Evolutionary conservation across 1,140 invertebrate species (phyloP), one percentile per base, ranked within the genome.

Genomic region (Eubasilissa regina): DNA sequence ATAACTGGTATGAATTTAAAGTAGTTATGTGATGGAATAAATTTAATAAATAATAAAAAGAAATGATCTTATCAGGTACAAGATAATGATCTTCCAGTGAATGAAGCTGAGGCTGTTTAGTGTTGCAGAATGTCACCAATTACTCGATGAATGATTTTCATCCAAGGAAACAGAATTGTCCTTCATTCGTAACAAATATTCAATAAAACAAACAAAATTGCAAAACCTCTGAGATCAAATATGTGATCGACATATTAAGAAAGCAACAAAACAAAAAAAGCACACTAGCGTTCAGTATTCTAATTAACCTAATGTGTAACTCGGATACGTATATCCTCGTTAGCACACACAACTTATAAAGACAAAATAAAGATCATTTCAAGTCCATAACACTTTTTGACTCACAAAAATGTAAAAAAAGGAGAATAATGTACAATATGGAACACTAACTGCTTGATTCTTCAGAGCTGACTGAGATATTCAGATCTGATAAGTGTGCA

Each of bases 181-280:
- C 53, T 76, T 62, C 60, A 76, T 76, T 60, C 60, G 12, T 56
- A 47, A 76, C 55, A 62, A 64, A 60, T 64, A 76, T 76, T 76
- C 44, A 48, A 76, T 60, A 76, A 76, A 76, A 48, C 25, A n/a
- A n/a, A n/a, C n/a, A 79, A 77, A 77, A 79, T 75, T 82, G 79
- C 78, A 80, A 77, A 82, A 82, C 77, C 80, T 81, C 80, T 80
- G 81, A 82, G 81, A 82, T 82, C 81, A 80, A 80, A 78, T 79
- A 66, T 78, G 77, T 73, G 78, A 80, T 77, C 47, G 66, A 82
- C 75, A 80, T 79, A 82, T 77, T 82, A 78, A 80, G 76, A 72
- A 82, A 82, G 81, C 81, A 66, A 82, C 53, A 77, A 82, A 82
- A 80, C 78, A 82, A 80, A 73, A n/a, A 60, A 80, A 82, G 75